phyloP scores from a whole-genome alignment of 2,113 vertebrate genomes.

The Mandrillus leucophaeus region DNA sequence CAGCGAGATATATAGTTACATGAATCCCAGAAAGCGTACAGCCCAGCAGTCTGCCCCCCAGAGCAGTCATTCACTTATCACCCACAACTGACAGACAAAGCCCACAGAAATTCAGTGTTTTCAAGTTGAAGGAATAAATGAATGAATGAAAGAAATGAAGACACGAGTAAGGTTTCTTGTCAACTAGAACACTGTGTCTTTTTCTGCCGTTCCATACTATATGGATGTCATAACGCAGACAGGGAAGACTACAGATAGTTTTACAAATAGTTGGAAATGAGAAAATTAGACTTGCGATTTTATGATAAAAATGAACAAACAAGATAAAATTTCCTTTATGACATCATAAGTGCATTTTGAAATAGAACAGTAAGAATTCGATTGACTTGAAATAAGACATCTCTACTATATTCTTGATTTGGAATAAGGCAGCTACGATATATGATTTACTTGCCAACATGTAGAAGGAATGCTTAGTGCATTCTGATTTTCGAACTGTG shows the following conservation, averaged over 20 bases:
- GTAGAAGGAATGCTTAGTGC: slow-evolving; percentile 87
- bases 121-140: neutral
- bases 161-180: neutral
- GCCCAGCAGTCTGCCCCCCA: neutral
- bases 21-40: neutral
- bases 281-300: neutral
- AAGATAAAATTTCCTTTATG: neutral
- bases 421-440: slow-evolving; percentile 71
- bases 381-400: neutral
- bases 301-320: neutral
- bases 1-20: neutral
- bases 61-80: neutral
- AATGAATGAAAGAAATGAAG: neutral
- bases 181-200: neutral
- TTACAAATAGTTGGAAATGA: neutral
- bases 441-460: slow-evolving; percentile 91
- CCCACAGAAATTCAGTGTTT: neutral
- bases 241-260: neutral
- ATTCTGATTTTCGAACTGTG: slow-evolving; percentile 79
- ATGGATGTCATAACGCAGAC: neutral
- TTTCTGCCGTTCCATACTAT: neutral
- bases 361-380: neutral
- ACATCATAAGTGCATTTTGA: neutral
- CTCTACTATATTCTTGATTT: neutral
- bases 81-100: neutral